These are phyloP conservation scores for Prunella himalayana DNA, from an alignment of 2,113 vertebrate species.

Conservation along the genomic window DNA sequence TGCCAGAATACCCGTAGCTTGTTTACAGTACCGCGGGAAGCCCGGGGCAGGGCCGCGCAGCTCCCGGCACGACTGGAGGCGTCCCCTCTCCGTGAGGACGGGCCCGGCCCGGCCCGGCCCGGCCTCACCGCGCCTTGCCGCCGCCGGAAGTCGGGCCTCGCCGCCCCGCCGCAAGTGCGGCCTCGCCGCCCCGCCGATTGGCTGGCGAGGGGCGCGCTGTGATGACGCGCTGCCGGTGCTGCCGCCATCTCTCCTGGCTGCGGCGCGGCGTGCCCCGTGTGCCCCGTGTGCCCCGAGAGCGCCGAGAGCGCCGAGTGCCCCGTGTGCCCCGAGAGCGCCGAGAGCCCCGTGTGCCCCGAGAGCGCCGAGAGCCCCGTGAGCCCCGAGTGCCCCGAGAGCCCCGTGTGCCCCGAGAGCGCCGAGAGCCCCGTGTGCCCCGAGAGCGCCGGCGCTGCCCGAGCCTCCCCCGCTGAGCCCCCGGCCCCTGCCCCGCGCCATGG, in stretches of 20 bases:
- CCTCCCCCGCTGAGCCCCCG: too few species aligned
- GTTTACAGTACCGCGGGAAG: too few species aligned
- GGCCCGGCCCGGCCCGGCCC: fast-evolving
- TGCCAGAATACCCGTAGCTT: fast-evolving
- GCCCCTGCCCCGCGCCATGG: constrained; percentile 56
- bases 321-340: too few species aligned
- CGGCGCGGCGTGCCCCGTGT: background rate
- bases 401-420: too few species aligned
- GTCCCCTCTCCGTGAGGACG: fast-evolving
- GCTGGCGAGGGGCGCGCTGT: fast-evolving
- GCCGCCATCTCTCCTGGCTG: fast-evolving
- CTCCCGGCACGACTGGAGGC: fast-evolving
- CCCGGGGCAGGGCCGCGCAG: fast-evolving
- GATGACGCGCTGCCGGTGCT: fast-evolving
- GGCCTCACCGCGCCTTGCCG: fast-evolving
- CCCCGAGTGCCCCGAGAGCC: background rate
- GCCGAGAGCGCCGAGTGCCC: too few species aligned
- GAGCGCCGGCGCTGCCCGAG: fast-evolving
- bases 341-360: too few species aligned
- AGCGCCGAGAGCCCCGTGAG: too few species aligned
- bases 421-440: too few species aligned
- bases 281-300: too few species aligned
- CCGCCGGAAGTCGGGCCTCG: fast-evolving
- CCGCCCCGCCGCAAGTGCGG: background rate
- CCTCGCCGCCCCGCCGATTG: fast-evolving